Base-by-base conservation (phyloP, 1,140 invertebrate species). In the Aphaenogaster ashmeadi region DNA sequence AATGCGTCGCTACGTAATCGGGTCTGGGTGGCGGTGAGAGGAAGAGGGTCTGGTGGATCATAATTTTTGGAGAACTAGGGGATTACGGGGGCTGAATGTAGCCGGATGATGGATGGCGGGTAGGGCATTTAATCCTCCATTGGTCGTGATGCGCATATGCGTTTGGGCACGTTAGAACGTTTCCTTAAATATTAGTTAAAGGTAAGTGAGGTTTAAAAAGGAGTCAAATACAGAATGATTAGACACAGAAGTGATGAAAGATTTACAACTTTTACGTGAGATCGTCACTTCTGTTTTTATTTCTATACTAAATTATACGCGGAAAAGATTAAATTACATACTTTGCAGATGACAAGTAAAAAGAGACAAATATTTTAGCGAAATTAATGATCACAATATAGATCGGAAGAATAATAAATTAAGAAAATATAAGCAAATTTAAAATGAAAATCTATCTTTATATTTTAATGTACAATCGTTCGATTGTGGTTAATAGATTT, bases 31-130 rank as follows among this genome's bases (percentile, higher is more conserved):
- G 47, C 44, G 50, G n/a, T 13, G 13, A 54, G 50, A 71, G 36
- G 3, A 11, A 33, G 15, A 69, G 15, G 4, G 1, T 13, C 13
- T 18, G 54, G 3, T 15, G 52, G 67, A 33, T 71, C 54, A 36
- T 60, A 74, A 74, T 84, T 84, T 84, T 54, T 75, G 41, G 54
- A 74, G 64, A 56, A 81, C 66, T 56, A 71, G 79, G 36, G 38
- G 79, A 71, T 81, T 81, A 81, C 50, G 38, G 33, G 47, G 79
- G 36, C 15, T 69, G 64, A 81, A 50, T 56, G 54, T 56, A 21
- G 54, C 15, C 21, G 64, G 79, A 81, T 81, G 64, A 81, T 71
- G 21, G 38, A 81, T 81, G 66, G 21, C 62, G 47, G 64, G 18
- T 54, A 41, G 21, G 50, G 79, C 50, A 71, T 81, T 71, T 56